Percentiles rank a stretch among this genome's conserved stretches.
Evolutionary conservation across 2,797 vertebrate genomes (phyloP).

Genomic region (Microctenopoma stevenorrisi): DNA sequence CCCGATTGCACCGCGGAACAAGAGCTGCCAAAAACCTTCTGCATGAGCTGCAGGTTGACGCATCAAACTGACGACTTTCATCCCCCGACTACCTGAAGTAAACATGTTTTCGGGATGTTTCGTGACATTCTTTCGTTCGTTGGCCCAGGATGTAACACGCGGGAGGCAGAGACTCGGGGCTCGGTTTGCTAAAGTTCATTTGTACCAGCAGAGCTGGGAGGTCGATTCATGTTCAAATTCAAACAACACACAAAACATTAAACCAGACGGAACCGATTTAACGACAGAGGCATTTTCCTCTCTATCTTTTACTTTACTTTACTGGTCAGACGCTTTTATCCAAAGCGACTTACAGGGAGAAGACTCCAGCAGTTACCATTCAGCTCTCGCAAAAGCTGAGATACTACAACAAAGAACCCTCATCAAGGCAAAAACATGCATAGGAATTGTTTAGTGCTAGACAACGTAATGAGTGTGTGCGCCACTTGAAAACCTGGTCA

Average conservation of each 20-base stretch:
- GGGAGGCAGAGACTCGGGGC: not conserved
- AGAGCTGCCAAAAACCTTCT: not conserved
- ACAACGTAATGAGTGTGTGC: too few species aligned
- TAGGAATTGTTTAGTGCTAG: too few species aligned
- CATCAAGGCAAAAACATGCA: too few species aligned
- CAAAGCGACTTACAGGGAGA: too few species aligned
- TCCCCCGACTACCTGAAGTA: not conserved
- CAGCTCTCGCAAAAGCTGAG: too few species aligned
- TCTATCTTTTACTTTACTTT: too few species aligned
- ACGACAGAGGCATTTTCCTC: too few species aligned
- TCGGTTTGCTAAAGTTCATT: not conserved
- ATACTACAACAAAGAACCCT: too few species aligned
- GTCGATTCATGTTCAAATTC: not conserved
- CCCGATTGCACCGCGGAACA: not conserved
- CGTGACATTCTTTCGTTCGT: slow-evolving; percentile 1
- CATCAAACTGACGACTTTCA: not conserved
- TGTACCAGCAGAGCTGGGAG: not conserved
- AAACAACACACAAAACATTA: not conserved
- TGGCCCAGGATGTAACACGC: not conserved
- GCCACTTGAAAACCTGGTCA: too few species aligned
- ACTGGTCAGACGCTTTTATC: too few species aligned
- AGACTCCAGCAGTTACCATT: too few species aligned
- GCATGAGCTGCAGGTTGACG: slow-evolving; percentile 17
- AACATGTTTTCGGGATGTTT: slow-evolving; percentile 8
- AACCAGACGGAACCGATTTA: not conserved